phyloP scores from a whole-genome alignment of 2,113 vertebrate species.

The Himantopus leucocephalus region DNA sequence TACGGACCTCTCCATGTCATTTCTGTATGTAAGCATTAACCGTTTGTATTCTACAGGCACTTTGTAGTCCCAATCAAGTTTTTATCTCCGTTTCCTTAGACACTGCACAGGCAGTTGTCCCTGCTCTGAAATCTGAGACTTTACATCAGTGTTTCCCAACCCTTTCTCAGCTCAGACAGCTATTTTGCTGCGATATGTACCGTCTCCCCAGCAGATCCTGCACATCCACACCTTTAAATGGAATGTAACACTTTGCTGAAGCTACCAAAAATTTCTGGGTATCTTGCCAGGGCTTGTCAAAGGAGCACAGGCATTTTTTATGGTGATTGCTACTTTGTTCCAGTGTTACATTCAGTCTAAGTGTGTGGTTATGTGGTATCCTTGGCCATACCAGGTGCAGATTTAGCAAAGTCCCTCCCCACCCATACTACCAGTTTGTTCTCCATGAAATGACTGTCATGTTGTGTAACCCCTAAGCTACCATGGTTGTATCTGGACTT shows the following conservation, averaged over 20 bases:
- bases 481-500: background rate
- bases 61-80: background rate
- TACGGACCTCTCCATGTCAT: background rate
- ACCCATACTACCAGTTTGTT: background rate
- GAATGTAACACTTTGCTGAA: background rate
- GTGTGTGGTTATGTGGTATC: background rate
- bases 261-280: background rate
- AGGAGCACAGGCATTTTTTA: background rate
- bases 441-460: background rate
- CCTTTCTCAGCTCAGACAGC: background rate
- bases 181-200: background rate
- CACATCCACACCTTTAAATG: conserved; percentile 23
- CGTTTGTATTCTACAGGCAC: background rate
- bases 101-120: background rate
- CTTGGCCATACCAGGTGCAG: background rate
- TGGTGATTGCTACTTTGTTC: background rate
- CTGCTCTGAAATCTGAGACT: background rate
- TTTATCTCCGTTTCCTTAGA: background rate
- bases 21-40: background rate
- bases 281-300: background rate
- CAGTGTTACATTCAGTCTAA: background rate
- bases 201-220: background rate
- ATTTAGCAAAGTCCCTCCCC: background rate
- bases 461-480: background rate
- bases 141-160: background rate